These are phyloP conservation scores for Scaptomyza polygonia DNA, from an alignment of 2,888 invertebrate genomes.

Conservation along the genomic window DNA sequence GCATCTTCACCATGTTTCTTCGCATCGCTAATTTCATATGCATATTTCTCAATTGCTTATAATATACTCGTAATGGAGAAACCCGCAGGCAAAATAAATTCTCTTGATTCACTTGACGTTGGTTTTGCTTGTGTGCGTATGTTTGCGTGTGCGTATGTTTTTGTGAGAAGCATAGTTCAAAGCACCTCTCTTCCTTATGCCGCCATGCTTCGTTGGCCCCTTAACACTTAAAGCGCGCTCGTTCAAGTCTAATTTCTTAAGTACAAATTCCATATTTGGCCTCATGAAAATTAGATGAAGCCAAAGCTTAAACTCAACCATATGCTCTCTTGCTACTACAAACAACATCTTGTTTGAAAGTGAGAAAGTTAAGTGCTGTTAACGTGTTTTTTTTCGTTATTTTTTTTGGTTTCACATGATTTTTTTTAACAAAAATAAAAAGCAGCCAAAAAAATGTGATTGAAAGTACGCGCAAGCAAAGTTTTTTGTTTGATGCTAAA, in stretches of 20 bases:
- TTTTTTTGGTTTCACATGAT: constrained; percentile 46
- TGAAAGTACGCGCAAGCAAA: constrained; percentile 22
- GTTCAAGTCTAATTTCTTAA: constrained; percentile 43
- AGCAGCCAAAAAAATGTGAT: constrained; percentile 21
- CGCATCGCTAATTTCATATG: constrained; percentile 14
- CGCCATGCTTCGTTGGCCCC: constrained; percentile 33
- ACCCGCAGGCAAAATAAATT: constrained; percentile 33
- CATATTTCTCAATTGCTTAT: constrained; percentile 46
- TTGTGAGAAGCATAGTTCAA: constrained; percentile 29
- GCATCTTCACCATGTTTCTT: not conserved
- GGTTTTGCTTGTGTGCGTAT: constrained; percentile 25
- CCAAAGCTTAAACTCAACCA: constrained; percentile 47
- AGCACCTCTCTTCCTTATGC: constrained; percentile 1
- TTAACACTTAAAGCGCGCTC: constrained; percentile 55
- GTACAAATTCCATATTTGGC: constrained; percentile 67
- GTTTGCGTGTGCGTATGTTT: constrained; percentile 12
- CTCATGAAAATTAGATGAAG: constrained; percentile 74
- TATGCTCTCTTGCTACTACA: constrained; percentile 11
- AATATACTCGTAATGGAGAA: constrained; percentile 17
- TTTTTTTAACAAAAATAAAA: constrained; percentile 25
- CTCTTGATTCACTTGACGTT: constrained; percentile 52
- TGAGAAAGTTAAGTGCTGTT: constrained; percentile 69
- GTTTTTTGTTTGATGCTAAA: constrained; percentile 24
- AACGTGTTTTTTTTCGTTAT: constrained; percentile 30
- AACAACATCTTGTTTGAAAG: constrained; percentile 36